Evolutionary conservation across 2,888 invertebrate genomes (phyloP), one percentile per base, ranked within the genome.

Genomic region (Unio pictorum): DNA sequence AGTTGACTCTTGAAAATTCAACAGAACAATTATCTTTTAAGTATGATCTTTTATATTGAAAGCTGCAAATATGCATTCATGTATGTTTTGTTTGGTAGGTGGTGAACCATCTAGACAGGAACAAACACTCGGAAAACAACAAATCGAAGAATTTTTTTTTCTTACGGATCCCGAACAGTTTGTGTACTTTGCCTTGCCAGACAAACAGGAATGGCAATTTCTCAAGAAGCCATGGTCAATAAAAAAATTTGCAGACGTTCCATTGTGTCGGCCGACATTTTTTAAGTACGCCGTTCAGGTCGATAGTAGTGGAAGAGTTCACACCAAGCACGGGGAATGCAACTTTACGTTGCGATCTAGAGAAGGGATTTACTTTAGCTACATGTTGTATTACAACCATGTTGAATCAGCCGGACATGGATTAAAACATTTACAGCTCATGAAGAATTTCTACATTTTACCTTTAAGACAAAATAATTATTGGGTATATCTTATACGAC

Each of bases 301-400:
- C 7, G 34, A 62, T 0, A 75, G 74, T 45, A 70, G 34, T 45
- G 63, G 71, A 18, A 56, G 71, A 57, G n/a, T 73, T 8, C 61
- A 62, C 1, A 63, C 74, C 18, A 34, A 62, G 18, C 68, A 73
- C 54, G 77, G 77, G 1, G 55, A 55, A 15, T 74, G 76, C 55
- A 60, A 72, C 30, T 61, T 77, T 3, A 73, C 72, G 54, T 7
- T 77, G 4, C 45, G 45, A 45, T 45, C 45, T 45, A 62, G 61
- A 11, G 68, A 74, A 7, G 64, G 66, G 4, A 34, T 23, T 34
- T 66, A 66, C 15, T 68, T 77, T 64, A 67, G 71, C 56, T 77
- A 77, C 66, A 73, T 73, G 57, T 68, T 81, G 2, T 80, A 68
- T 59, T 80, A 74, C 57, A 78, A 78, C 59, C 73, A 79, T 55